phyloP scores from a whole-genome alignment of 2,113 vertebrate species.

The Erythrolamprus reginae region DNA sequence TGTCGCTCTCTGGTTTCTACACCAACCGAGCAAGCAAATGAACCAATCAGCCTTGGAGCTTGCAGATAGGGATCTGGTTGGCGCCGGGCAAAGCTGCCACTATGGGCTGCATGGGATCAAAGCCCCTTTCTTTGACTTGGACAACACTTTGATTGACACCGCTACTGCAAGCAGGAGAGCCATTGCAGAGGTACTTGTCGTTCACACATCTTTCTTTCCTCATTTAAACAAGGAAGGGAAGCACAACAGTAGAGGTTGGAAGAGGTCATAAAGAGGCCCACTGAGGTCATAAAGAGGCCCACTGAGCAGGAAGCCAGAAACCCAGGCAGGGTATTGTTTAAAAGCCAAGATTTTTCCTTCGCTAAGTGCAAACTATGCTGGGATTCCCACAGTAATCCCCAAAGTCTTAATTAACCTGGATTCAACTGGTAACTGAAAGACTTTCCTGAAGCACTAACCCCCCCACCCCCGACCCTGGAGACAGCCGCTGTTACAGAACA shows the following conservation, averaged over 20 bases:
- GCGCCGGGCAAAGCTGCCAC: neutral
- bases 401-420: too few species aligned
- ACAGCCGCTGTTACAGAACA: too few species aligned
- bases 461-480: too few species aligned
- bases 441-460: too few species aligned
- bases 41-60: neutral
- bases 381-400: too few species aligned
- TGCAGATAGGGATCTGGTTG: neutral
- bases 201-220: neutral
- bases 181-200: slow-evolving; percentile 73
- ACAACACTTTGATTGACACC: slow-evolving; percentile 90
- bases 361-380: too few species aligned
- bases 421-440: too few species aligned
- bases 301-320: too few species aligned
- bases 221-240: neutral
- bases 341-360: too few species aligned
- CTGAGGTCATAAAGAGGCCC: too few species aligned
- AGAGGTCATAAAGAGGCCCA: too few species aligned
- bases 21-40: neutral
- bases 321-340: too few species aligned
- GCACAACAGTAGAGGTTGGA: neutral
- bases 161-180: slow-evolving; percentile 71
- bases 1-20: neutral
- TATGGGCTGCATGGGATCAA: slow-evolving; percentile 57
- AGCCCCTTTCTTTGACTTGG: slow-evolving; percentile 86